Percentiles rank a stretch among this genome's conserved stretches.
Evolutionary conservation across 2,113 vertebrate species (phyloP).

Genomic region (Numenius arquata): DNA sequence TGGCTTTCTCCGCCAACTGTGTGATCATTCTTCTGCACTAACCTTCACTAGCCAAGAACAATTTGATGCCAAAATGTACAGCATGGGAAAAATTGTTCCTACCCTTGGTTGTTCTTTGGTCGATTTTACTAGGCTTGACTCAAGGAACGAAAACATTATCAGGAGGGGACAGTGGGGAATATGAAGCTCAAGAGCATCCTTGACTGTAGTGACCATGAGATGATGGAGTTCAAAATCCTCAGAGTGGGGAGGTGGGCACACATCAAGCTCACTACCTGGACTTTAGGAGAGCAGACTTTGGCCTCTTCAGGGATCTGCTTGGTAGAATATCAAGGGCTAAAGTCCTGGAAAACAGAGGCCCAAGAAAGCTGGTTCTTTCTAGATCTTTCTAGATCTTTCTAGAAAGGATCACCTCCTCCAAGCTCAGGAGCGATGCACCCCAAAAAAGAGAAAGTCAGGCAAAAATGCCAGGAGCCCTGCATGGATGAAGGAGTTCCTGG

Average conservation of each 20-base stretch:
- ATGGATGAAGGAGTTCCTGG: not conserved
- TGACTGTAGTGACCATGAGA: not conserved
- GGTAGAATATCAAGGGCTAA: not conserved
- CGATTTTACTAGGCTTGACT: not conserved
- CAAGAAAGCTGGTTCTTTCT: not conserved
- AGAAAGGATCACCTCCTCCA: not conserved
- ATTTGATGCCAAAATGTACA: not conserved
- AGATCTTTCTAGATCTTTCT: too few species aligned
- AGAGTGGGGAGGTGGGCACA: not conserved
- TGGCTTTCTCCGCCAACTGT: not conserved
- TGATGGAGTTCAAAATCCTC: not conserved
- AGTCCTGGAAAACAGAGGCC: not conserved
- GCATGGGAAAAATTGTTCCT: not conserved
- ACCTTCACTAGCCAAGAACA: not conserved
- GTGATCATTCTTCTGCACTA: not conserved
- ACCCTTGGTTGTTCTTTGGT: not conserved
- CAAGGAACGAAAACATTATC: not conserved
- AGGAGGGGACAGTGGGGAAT: not conserved
- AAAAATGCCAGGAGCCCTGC: not conserved
- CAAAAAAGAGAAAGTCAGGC: not conserved
- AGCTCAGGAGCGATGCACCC: not conserved
- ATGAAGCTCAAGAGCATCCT: not conserved
- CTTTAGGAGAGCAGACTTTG: not conserved
- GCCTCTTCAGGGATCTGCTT: not conserved
- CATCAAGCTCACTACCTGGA: not conserved